Conservation (phyloP, 2,113 vertebrate genomes). For the Daphoenositta chrysoptera region DNA sequence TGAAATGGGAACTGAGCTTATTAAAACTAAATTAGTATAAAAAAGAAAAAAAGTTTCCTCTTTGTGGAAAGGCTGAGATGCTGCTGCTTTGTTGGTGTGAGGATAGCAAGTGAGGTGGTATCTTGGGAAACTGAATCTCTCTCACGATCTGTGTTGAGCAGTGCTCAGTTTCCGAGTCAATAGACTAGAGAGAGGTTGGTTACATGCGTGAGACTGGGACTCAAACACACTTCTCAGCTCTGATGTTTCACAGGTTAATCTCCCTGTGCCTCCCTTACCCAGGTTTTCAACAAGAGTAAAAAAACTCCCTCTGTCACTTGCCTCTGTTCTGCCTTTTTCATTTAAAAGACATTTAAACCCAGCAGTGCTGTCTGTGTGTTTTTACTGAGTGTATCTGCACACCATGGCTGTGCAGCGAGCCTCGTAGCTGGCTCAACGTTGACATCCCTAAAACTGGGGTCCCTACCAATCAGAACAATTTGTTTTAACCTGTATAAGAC, state of each 20-base stretch:
- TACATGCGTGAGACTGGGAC: rapidly evolving
- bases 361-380: rapidly evolving
- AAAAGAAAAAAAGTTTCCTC: background rate
- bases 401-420: rapidly evolving
- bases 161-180: background rate
- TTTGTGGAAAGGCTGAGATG: background rate
- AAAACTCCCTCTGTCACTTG: background rate
- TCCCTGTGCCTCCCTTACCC: background rate
- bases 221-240: background rate
- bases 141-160: background rate
- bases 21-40: slow-evolving; percentile 12
- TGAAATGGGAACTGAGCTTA: background rate
- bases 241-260: background rate
- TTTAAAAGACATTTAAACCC: background rate
- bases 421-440: rapidly evolving
- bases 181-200: background rate
- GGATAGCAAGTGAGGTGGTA: background rate
- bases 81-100: background rate
- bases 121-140: background rate
- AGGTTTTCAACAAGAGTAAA: background rate
- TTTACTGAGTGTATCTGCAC: background rate
- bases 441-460: background rate
- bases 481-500: rapidly evolving
- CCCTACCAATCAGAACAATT: rapidly evolving
- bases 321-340: background rate